Evolutionary conservation across 2,797 vertebrate genomes (phyloP), one percentile per base, ranked within the genome.

Genomic region (Parauchenoglanis ngamensis): DNA sequence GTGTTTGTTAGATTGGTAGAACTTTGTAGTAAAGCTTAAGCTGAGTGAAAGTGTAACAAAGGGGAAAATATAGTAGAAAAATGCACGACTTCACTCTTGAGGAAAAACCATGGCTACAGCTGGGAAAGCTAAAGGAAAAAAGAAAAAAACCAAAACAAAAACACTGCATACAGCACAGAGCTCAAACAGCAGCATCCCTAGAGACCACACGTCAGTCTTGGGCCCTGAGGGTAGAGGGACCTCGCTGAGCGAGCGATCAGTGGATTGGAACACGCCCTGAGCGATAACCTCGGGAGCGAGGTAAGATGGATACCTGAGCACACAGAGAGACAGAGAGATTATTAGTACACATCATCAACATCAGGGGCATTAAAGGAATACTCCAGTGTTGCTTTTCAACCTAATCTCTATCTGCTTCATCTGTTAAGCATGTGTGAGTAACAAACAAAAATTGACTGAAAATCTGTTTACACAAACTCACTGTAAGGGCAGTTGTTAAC

Each of bases 261-360:
- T 95, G 57, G 94, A 93, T 92, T 97, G 97, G 88, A 93, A 95
- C 90, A 96, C 95, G 92, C 98, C 97, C 92, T 98, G 97, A 44
- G 98, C 97, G 87, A 99, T 97, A 84, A 98, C 98, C 93, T 99
- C 98, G 56, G 98, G 98, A 88, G 98, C 97, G 93, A 99, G 95
- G 87, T 99, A 99, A 2, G 98, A 98, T 67, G 98, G 97, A 92
- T 98, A 98, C 89, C 98, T 99, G 94, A 28, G 46, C 40, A 65
- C 23, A 57, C 4, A 25, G 31, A 81, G 52, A 80, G 10, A 92
- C 1, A 54, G 49, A 54, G 49, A 54, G 8, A 13, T 4, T 6
- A 56, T 84, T 40, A 70, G 0, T 19, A 19, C 12, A 28, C 10
- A 17, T 1, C n/a, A n/a, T n/a, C n/a, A n/a, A 57, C 15, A 35